Conservation (phyloP, 2,113 vertebrate species). For the Conger conger region DNA sequence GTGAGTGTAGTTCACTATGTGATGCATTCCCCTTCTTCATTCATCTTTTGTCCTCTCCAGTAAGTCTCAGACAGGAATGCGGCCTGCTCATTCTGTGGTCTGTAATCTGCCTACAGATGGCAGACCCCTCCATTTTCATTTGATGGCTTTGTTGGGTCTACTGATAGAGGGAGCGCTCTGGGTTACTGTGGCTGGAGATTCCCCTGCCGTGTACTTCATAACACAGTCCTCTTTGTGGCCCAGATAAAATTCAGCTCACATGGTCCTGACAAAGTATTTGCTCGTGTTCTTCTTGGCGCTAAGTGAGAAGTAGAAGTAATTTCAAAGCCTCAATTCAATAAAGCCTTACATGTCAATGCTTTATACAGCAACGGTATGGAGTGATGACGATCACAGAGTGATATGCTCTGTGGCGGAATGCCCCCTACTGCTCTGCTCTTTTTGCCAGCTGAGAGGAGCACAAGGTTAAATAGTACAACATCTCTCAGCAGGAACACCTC, state of each 20-base stretch:
- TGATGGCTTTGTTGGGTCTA: conserved; percentile 48
- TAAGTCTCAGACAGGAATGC: conserved; percentile 41
- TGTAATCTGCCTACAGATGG: conserved; percentile 56
- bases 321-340: background rate
- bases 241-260: background rate
- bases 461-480: background rate
- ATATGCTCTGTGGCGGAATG: background rate
- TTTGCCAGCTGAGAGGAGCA: background rate
- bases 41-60: conserved; percentile 47
- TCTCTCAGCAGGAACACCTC: background rate
- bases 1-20: conserved; percentile 32
- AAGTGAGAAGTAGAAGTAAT: background rate
- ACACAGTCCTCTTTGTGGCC: background rate
- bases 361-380: too few relatives aligned
- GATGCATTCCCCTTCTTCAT: conserved; percentile 48
- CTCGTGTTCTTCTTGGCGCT: background rate
- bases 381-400: background rate
- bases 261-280: background rate
- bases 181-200: background rate
- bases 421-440: background rate
- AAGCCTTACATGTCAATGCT: too few relatives aligned
- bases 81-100: conserved; percentile 41
- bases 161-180: conserved; percentile 30
- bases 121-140: conserved; percentile 37
- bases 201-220: background rate